Conservation (phyloP, 2,888 invertebrate genomes). For the Eudasyphora cyanicolor region DNA sequence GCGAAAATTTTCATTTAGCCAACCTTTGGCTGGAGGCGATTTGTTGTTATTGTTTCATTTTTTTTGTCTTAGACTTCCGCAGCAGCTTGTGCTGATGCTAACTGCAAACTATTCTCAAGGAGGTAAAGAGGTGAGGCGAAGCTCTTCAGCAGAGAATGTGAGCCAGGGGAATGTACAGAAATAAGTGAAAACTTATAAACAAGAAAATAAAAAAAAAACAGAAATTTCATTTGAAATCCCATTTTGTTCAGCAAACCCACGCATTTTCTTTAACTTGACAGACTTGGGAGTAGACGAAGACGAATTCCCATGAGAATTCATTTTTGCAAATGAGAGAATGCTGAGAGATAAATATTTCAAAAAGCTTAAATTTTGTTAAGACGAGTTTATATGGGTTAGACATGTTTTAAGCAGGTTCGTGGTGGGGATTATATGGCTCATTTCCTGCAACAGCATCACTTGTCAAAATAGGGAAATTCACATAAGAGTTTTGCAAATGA, state of each 20-base stretch:
- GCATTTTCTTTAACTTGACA: background rate
- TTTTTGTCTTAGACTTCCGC: background rate
- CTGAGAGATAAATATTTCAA: background rate
- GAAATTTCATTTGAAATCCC: background rate
- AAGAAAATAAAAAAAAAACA: background rate
- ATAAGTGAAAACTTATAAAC: background rate
- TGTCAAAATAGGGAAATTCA: too few relatives aligned
- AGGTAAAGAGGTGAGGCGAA: background rate
- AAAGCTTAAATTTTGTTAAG: constrained; percentile 1
- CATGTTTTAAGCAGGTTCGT: too few relatives aligned
- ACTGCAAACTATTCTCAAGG: background rate
- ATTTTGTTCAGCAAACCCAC: background rate
- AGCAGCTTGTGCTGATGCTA: background rate
- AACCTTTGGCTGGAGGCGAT: background rate
- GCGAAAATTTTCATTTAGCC: background rate
- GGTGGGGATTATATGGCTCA: too few relatives aligned
- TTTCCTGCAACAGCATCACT: too few relatives aligned
- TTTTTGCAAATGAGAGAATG: background rate
- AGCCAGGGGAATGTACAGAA: background rate
- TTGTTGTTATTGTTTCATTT: background rate
- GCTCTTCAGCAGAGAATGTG: too few relatives aligned
- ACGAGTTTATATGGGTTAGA: background rate
- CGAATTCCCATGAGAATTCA: background rate
- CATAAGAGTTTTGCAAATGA: too few relatives aligned
- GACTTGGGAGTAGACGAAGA: background rate